Evolutionary conservation across 2,797 vertebrate genomes (phyloP).

Genomic region (Artibeus lituratus): DNA sequence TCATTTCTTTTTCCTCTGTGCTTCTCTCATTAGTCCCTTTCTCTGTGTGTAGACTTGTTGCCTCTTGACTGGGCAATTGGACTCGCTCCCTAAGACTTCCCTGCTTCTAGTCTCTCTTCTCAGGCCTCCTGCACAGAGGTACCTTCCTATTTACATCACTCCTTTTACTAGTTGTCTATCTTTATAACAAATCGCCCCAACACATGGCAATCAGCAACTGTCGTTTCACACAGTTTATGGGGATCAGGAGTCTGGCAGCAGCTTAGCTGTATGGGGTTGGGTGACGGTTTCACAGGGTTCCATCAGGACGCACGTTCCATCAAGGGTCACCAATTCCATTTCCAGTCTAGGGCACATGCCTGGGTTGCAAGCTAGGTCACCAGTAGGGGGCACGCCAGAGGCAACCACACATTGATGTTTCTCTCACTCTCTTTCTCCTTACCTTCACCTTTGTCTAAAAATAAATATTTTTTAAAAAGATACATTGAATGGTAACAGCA

Average conservation of each 20-base stretch:
- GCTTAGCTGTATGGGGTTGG: background rate
- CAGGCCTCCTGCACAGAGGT: background rate
- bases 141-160: background rate
- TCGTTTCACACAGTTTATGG: background rate
- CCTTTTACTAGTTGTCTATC: background rate
- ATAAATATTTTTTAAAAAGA: no score
- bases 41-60: background rate
- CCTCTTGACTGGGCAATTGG: background rate
- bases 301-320: background rate
- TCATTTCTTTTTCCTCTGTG: background rate
- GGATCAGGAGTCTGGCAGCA: background rate
- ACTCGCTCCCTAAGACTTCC: background rate
- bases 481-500: background rate
- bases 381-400: no score
- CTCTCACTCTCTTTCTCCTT: no score
- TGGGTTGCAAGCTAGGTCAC: no score
- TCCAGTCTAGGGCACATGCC: no score
- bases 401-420: no score
- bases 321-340: no score
- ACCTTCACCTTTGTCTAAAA: no score
- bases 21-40: background rate
- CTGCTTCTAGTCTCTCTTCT: background rate
- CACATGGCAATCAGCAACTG: background rate
- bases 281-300: background rate
- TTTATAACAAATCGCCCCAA: background rate